These are phyloP conservation scores for Dynastes maya DNA, from an alignment of 2,888 invertebrate genomes.

Conservation along the genomic window DNA sequence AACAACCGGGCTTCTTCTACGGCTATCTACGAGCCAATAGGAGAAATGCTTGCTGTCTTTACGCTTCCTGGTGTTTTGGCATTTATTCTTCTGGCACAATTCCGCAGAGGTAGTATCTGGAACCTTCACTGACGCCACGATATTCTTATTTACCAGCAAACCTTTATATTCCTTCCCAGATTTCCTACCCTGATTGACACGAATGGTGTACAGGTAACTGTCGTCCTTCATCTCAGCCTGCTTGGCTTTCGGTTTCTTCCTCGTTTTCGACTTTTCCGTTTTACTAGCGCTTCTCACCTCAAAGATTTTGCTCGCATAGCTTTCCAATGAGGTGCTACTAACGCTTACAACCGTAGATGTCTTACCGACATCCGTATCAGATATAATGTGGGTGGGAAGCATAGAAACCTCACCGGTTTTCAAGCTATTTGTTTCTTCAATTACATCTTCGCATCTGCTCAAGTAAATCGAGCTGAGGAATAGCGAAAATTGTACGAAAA, in stretches of 20 bases:
- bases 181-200: not conserved
- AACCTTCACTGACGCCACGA: not conserved
- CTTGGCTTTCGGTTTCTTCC: not conserved
- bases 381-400: not conserved
- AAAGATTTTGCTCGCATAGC: not conserved
- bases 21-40: not conserved
- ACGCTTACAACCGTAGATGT: not conserved
- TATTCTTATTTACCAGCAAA: not conserved
- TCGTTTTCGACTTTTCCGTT: not conserved
- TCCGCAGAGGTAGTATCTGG: not conserved
- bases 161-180: not conserved
- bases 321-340: not conserved
- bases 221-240: not conserved
- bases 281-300: not conserved
- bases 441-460: not conserved
- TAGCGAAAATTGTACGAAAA: not conserved
- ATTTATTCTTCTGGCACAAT: not conserved
- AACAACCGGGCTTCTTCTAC: not conserved
- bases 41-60: not conserved
- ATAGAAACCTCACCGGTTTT: not conserved
- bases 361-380: not conserved
- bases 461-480: not conserved
- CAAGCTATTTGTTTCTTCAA: not conserved
- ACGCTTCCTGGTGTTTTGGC: not conserved
- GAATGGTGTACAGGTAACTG: not conserved